A percentile compares a stretch with the other conserved stretches of the same genome.
These are phyloP conservation scores for Sanderia malayensis DNA, from an alignment of 30 jellyfish, hydroid and myxozoan genomes.

Conservation along the genomic window DNA sequence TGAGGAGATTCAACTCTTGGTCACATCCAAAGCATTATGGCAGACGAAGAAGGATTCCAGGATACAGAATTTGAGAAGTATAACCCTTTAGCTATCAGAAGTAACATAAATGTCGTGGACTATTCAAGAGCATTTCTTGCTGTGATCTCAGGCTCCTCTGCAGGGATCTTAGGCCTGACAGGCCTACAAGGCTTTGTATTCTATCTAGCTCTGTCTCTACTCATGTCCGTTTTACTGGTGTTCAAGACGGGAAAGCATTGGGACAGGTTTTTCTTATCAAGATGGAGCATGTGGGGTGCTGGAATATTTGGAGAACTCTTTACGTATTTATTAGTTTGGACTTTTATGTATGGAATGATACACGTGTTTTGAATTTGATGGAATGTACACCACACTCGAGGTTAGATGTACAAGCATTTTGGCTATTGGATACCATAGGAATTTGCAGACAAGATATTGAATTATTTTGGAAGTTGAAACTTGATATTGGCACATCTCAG, in stretches of 20 bases:
- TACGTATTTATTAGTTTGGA: slow-evolving; percentile 94
- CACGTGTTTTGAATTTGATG: slow-evolving; percentile 95
- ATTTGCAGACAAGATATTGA: too few relatives aligned
- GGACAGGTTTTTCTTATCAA: slow-evolving; percentile 84
- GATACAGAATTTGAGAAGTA: slow-evolving; percentile 91
- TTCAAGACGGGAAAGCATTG: slow-evolving; percentile 81
- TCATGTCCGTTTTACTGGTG: slow-evolving; percentile 80
- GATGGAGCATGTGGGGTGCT: slow-evolving; percentile 88
- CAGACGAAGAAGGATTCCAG: slow-evolving; percentile 87
- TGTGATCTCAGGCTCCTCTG: slow-evolving; percentile 92
- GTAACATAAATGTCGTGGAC: slow-evolving; percentile 77
- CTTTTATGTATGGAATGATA: slow-evolving; percentile 98
- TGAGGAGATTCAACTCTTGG: too few relatives aligned
- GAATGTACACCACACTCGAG: too few relatives aligned
- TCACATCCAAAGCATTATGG: slow-evolving; percentile 20
- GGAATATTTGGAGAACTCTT: slow-evolving; percentile 97
- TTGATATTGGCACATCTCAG: too few relatives aligned
- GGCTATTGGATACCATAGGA: too few relatives aligned
- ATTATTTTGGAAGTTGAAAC: too few relatives aligned
- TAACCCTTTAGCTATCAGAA: slow-evolving; percentile 87
- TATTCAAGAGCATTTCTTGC: slow-evolving; percentile 97
- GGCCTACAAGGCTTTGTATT: slow-evolving; percentile 93
- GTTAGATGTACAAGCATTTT: too few relatives aligned
- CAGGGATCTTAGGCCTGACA: slow-evolving; percentile 93
- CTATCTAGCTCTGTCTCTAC: slow-evolving; percentile 63